Percentiles rank a stretch among this genome's conserved stretches.
Evolutionary conservation across 2,113 vertebrate genomes (phyloP).

Genomic region (Mesoclemmys tuberculata): DNA sequence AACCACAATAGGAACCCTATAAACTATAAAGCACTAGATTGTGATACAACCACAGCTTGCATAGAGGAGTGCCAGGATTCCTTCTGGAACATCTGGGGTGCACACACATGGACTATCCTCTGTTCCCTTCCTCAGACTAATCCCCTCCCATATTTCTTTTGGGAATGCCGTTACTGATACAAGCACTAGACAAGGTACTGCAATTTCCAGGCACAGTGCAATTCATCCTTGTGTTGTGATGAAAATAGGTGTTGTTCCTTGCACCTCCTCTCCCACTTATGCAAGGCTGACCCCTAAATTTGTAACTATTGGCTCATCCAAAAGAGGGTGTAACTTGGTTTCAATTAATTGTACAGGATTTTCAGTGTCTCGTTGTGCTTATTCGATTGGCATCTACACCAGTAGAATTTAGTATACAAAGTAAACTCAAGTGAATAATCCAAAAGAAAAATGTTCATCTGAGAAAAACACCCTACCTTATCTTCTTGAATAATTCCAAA

Average conservation of each 20-base stretch:
- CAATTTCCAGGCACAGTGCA: neutral
- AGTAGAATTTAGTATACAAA: neutral
- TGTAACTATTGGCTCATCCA: neutral
- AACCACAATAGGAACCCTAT: constrained; percentile 26
- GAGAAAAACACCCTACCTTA: neutral
- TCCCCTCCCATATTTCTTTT: neutral
- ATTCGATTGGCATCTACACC: neutral
- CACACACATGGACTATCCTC: neutral
- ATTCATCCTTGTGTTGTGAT: neutral
- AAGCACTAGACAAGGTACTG: neutral
- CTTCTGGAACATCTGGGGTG: neutral
- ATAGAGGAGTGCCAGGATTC: neutral
- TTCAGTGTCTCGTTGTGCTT: neutral
- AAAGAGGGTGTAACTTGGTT: neutral
- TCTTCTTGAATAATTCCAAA: neutral
- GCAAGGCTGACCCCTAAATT: neutral
- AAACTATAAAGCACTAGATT: constrained; percentile 18
- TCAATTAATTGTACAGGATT: neutral
- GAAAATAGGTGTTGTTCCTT: neutral
- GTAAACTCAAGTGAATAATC: neutral
- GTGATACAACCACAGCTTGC: constrained; percentile 1
- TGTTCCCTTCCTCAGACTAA: neutral
- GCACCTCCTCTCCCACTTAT: neutral
- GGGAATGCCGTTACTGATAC: neutral
- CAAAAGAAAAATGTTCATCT: neutral